A percentile compares a stretch with the other conserved stretches of the same genome.
These are phyloP conservation scores for Thaumetopoea pityocampa DNA, from an alignment of 1,140 invertebrate species.

Conservation along the genomic window DNA sequence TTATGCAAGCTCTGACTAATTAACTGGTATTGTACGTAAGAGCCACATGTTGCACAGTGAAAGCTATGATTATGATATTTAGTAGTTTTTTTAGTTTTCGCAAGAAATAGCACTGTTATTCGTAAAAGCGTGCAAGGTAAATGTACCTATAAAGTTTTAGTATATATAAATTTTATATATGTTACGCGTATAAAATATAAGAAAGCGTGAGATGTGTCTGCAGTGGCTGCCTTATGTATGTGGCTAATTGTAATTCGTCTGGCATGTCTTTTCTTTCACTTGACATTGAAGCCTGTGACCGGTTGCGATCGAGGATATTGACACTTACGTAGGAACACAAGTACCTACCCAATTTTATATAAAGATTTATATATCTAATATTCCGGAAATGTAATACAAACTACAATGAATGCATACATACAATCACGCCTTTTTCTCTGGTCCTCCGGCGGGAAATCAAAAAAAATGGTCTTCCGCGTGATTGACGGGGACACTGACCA, in stretches of 20 bases:
- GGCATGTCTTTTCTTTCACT: constrained; percentile 62
- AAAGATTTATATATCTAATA: no score
- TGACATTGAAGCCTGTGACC: constrained; percentile 63
- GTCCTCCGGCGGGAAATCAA: no score
- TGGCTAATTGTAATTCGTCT: constrained; percentile 13
- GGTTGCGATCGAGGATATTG: constrained; percentile 52
- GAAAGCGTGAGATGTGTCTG: no score
- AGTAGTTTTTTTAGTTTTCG: constrained; percentile 8
- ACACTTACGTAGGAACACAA: constrained; percentile 25
- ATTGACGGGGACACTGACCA: no score
- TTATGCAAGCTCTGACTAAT: constrained; percentile 61
- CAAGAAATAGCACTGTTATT: constrained; percentile 5
- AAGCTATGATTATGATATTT: constrained; percentile 42
- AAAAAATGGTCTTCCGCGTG: no score
- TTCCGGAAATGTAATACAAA: no score
- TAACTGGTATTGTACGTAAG: constrained; percentile 53
- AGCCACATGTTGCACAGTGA: constrained; percentile 43
- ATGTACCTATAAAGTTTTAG: neutral
- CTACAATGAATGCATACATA: no score
- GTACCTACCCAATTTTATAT: constrained; percentile 4
- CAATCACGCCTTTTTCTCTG: no score
- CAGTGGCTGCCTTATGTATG: no score
- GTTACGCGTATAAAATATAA: no score
- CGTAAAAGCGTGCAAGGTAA: constrained; percentile 8
- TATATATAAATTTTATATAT: no score